Evolutionary conservation across 2,888 invertebrate genomes (phyloP), one percentile per base, ranked within the genome.

Genomic region (Hydraecia micacea): DNA sequence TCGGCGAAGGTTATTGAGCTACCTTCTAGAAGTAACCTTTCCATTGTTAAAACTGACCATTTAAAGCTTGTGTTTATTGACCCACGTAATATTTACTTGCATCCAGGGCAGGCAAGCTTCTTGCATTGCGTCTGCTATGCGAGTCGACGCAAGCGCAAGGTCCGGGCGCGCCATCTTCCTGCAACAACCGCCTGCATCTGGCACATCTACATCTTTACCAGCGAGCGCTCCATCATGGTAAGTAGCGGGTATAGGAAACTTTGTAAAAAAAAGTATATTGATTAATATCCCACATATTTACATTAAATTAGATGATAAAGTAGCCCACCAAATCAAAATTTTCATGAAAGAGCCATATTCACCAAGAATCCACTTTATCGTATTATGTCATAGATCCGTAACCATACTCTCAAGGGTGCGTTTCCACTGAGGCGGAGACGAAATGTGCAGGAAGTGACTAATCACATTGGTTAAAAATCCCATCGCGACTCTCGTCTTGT

Each of bases 151-250:
- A 98, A 69, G 98, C 98, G 93, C 98, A 98, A 92, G 97, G 98
- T 70, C 97, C 97, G 32, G 96, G 96, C 72, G 95, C 97, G 75
- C 96, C 97, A 1, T 93, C 96, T 7, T 93, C 95, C 4, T 96
- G 97, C 94, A 95, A 94, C 94, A 95, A 96, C 89, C 92, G 97
- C 83, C 95, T 98, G 90, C 96, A 98, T 91, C 94, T 97, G 86
- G 98, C 98, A 69, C 98, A 98, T 92, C 95, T 99, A 84, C 97
- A 98, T 2, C 97, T 99, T 79, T 99, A 99, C 96, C 99, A 99
- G 94, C 97, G 98, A 82, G 98, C 98, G 5, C 95, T 99, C 76
- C 99, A 99, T 95, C 97, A 98, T 96, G 98, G 98, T 98, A 92
- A 90, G 87, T 69, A 46, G 1, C 60, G 11, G 11, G 5, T 0